Evolutionary conservation across 2,797 vertebrate species (phyloP).

Genomic region (Cyprinella venusta): DNA sequence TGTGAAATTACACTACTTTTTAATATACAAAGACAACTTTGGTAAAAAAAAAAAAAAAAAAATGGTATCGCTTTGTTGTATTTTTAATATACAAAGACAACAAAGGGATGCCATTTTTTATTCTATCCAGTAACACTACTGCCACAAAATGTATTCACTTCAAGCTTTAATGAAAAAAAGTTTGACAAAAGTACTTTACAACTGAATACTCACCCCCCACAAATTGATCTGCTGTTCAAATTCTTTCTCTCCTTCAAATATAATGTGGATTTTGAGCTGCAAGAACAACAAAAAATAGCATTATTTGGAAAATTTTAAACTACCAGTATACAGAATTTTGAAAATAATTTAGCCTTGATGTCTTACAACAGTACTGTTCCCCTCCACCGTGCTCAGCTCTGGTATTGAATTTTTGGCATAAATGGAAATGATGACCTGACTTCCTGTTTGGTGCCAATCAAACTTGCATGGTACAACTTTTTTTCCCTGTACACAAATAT

Average conservation of each 20-base stretch:
- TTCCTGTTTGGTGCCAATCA: conserved; percentile 98
- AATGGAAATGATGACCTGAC: conserved; percentile 94
- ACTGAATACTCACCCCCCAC: conserved; percentile 92
- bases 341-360: not conserved
- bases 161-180: not conserved
- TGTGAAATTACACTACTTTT: not conserved
- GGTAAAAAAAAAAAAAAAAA: too few species aligned
- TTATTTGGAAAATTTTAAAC: not conserved
- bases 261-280: conserved; percentile 89
- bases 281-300: conserved; percentile 31
- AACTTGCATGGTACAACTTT: conserved; percentile 93
- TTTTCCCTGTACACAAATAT: conserved; percentile 70
- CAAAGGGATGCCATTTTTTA: not conserved
- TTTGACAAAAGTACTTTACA: conserved; percentile 1
- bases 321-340: too few species aligned
- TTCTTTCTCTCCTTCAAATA: conserved; percentile 95
- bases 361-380: conserved; percentile 91
- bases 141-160: not conserved
- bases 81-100: not conserved
- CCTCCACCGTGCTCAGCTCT: conserved; percentile 89
- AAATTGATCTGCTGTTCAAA: conserved; percentile 90
- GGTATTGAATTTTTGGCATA: conserved; percentile 94
- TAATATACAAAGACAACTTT: not conserved
- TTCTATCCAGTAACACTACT: not conserved
- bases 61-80: too few species aligned